Percentiles rank a stretch among this genome's conserved stretches.
Conservation (phyloP, 2,888 invertebrate species). For the Andrena dorsata region DNA sequence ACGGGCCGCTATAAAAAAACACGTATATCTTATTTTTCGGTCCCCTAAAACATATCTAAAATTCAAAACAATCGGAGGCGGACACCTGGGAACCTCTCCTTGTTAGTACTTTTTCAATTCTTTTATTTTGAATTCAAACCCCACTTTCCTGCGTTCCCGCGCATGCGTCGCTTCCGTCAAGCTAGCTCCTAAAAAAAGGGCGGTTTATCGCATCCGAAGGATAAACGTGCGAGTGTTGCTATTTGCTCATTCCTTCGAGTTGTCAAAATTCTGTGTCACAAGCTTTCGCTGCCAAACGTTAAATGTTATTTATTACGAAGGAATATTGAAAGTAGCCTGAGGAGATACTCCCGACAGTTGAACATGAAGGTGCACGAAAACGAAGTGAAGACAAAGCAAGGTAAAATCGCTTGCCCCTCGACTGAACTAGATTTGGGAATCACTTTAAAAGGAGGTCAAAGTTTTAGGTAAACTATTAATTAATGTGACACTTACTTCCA, state of each 20-base stretch:
- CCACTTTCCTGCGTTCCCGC: background rate
- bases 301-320: background rate
- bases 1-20: too few relatives aligned
- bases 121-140: background rate
- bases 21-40: too few relatives aligned
- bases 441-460: slow-evolving; percentile 93
- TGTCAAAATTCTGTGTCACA: background rate
- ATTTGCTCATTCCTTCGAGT: background rate
- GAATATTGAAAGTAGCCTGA: background rate
- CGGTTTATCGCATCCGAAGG: background rate
- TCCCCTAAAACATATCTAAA: too few relatives aligned
- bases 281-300: background rate
- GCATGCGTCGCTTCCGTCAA: background rate
- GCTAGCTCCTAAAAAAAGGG: background rate
- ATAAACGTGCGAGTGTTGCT: background rate
- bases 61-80: too few relatives aligned
- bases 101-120: background rate
- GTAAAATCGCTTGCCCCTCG: slow-evolving; percentile 86
- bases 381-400: slow-evolving; percentile 69
- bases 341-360: background rate
- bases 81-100: too few relatives aligned
- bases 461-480: slow-evolving; percentile 89
- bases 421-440: slow-evolving; percentile 88
- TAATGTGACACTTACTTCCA: background rate
- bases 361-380: slow-evolving; percentile 23